Base-by-base conservation (phyloP, 2,797 vertebrate species). In the Acestrorhynchus altus region DNA sequence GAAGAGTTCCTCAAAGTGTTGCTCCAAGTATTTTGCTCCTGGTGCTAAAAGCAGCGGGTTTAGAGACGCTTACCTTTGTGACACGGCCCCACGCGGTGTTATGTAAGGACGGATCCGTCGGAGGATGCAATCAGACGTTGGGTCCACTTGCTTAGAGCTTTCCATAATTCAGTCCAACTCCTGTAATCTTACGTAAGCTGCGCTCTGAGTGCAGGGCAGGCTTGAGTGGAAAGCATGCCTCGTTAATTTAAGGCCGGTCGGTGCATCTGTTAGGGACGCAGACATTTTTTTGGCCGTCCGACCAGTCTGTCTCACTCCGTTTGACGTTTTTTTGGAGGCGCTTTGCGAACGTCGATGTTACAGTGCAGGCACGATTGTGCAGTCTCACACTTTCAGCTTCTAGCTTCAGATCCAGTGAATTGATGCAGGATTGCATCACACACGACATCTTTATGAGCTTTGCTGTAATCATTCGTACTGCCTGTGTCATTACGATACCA, bases 111-210 rank as follows among this genome's bases (percentile, higher is more conserved):
- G 46, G 61, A 65, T 80, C 64, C 64, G 60, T 26, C 28, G 24
- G 56, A 72, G 77, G 68, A 67, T 72, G 68, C 79, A 71, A 76
- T 79, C 79, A 80, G 72, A 80, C 72, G 68, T 56, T 72, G 65
- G 72, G 72, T 22, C 67, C 44, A 67, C 72, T 79, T 67, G 76
- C 81, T 79, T 31, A 76, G 60, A 69, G 68, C 54, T 31, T 51
- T 76, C 77, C 68, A 76, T 79, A 68, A 73, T 70, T 44, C 60
- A 69, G 73, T 47, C 42, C 46, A 77, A 70, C 72, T 22, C 47
- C 74, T 80, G 74, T 80, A 80, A 79, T 80, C 69, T 80, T 80
- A 80, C 16, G 67, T 80, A 77, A 77, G 78, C n/a, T 13, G 44
- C 22, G 64, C 78, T 70, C 35, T 2, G 40, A 70, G 51, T 44